phyloP scores from a whole-genome alignment of 2,797 vertebrate genomes.

The Cyclura pinguis region DNA sequence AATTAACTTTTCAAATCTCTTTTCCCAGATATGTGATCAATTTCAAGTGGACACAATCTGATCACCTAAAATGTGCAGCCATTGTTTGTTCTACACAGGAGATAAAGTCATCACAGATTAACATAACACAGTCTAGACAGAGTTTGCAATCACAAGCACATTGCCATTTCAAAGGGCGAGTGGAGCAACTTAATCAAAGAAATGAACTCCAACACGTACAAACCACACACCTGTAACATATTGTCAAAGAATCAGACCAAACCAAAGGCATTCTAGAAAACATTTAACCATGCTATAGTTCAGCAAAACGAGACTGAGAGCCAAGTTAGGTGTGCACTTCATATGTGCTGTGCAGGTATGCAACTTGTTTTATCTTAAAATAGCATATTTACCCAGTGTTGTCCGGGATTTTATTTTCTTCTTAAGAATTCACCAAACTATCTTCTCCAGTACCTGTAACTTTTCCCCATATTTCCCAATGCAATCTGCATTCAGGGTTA shows the following conservation, averaged over 20 bases:
- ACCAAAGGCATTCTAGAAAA: neutral
- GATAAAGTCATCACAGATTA: neutral
- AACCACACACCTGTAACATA: neutral
- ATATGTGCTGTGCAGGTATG: neutral
- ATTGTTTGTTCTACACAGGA: neutral
- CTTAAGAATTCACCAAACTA: no score
- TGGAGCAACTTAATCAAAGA: neutral
- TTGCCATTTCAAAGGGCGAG: neutral
- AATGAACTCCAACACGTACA: neutral
- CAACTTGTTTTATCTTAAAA: neutral
- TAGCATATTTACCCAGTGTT: no score
- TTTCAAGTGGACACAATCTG: neutral
- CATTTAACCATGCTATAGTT: neutral
- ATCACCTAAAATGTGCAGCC: neutral
- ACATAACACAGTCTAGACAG: neutral
- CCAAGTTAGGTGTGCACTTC: neutral
- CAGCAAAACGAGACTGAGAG: neutral
- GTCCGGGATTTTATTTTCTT: no score
- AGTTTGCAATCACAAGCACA: neutral
- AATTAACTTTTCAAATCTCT: neutral
- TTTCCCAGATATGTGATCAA: neutral
- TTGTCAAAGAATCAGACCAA: neutral
- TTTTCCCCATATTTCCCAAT: no score
- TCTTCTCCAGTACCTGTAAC: no score
- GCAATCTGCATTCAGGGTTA: no score